Conservation (phyloP, 2,113 vertebrate genomes). For the Podarcis raffonei region DNA sequence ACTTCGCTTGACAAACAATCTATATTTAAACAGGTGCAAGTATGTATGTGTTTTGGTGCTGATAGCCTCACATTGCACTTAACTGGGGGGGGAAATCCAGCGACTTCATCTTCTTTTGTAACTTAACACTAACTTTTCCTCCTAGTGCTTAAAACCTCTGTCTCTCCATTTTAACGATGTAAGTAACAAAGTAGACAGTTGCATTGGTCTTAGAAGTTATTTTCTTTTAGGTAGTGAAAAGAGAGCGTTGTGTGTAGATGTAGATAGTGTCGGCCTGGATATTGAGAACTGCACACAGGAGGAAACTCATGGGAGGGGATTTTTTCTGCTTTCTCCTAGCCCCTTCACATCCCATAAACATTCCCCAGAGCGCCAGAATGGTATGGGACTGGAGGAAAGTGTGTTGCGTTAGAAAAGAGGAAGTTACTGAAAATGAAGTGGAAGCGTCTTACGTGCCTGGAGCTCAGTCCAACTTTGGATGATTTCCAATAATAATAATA, state of each 20-base stretch:
- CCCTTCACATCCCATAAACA: not conserved
- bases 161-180: slow-evolving; percentile 37
- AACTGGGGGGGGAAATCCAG: not conserved
- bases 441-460: too few species aligned
- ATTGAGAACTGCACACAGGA: not conserved
- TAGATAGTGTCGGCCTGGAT: not conserved
- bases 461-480: not conserved
- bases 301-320: not conserved
- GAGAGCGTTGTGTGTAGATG: slow-evolving; percentile 2
- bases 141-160: slow-evolving; percentile 1
- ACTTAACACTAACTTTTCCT: slow-evolving; percentile 35
- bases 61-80: slow-evolving; percentile 36
- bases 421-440: not conserved
- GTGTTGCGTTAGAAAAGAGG: not conserved
- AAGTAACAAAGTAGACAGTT: not conserved
- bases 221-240: slow-evolving; percentile 14
- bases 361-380: not conserved
- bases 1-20: not conserved
- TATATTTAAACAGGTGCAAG: not conserved
- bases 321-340: not conserved
- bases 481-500: too few species aligned
- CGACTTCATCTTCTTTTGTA: slow-evolving; percentile 24
- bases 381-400: not conserved
- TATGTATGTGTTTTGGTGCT: not conserved
- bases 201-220: slow-evolving; percentile 1